phyloP scores from a whole-genome alignment of 2,797 vertebrate species.

The Tokudaia muenninki region DNA sequence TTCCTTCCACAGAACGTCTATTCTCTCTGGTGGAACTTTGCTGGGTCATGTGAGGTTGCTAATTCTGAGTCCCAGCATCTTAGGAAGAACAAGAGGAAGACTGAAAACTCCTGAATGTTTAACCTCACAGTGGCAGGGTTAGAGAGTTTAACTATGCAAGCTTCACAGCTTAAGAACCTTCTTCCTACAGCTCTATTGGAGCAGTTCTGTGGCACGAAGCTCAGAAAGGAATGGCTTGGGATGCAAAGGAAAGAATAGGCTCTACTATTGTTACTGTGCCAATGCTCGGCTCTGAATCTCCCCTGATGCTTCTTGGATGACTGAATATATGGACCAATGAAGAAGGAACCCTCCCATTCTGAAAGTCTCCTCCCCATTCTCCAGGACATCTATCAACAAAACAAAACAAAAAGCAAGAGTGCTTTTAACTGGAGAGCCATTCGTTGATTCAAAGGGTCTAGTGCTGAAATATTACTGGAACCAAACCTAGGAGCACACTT shows the following conservation, averaged over 20 bases:
- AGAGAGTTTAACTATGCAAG: accelerated
- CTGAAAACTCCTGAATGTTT: not conserved
- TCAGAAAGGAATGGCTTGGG: not conserved
- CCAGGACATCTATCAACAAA: conserved; percentile 43
- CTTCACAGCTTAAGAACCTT: no score
- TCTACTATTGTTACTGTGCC: not conserved
- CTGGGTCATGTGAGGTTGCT: not conserved
- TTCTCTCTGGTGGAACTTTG: not conserved
- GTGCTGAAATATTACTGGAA: not conserved
- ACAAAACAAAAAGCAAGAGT: not conserved
- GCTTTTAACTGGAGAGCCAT: conserved; percentile 33
- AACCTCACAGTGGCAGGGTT: accelerated
- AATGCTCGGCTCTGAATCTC: not conserved
- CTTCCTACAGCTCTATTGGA: not conserved
- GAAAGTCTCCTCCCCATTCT: not conserved
- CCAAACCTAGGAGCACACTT: not conserved
- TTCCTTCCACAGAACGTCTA: not conserved
- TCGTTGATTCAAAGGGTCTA: not conserved
- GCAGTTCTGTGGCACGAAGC: not conserved
- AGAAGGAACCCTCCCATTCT: not conserved
- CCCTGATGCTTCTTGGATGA: not conserved
- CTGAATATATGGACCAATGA: not conserved
- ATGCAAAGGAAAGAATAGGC: not conserved
- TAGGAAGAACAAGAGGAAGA: not conserved
- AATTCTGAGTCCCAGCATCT: not conserved